Base-by-base conservation (phyloP, 2,797 vertebrate genomes). In the Tokudaia muenninki region DNA sequence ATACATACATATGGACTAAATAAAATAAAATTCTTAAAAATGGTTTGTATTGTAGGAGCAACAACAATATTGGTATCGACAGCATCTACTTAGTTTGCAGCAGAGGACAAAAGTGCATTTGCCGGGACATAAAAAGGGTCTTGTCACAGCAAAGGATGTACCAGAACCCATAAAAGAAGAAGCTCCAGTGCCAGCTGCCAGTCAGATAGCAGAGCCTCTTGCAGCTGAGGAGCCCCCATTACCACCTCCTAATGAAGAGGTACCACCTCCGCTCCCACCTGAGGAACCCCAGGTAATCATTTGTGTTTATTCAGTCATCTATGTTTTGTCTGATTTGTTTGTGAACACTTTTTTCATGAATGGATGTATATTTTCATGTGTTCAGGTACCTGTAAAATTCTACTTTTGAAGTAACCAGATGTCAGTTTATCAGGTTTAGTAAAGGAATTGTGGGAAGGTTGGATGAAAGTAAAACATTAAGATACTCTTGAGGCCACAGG, bases 11-110 rank as follows among this genome's bases (percentile, higher is more conserved):
- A 57, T 19, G n/a, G n/a, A 88, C 74, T 74, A 75, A 70, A 87
- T 50, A 70, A 83, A 93, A 92, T 61, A 75, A 84, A 94, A 92
- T n/a, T 90, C 57, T 96, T 83, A 83, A 94, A 96, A 84, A 89
- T 88, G 91, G 59, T 96, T 92, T 94, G 2, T 98, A 44, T 98
- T 98, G 16, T 97, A 99, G 99, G 99, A 99, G 47, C 99, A 99
- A 97, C 99, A 99, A 97, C 99, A 99, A 41, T 99, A 99, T 97
- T 99, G 99, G 99, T 99, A 99, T 98, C 99, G 99, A 95, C 99
- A 99, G 93, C 99, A 99, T 98, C 98, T 99, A 88, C 99, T 99
- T 98, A 99, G 99, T 98, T 98, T 99, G 93, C 99, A 99, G 97
- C 99, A 99, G 95, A 99, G 99, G 98, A 98, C 98, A 92, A 99